These are phyloP conservation scores for Rattus rattus DNA, from an alignment of 2,113 vertebrate genomes.

Conservation along the genomic window DNA sequence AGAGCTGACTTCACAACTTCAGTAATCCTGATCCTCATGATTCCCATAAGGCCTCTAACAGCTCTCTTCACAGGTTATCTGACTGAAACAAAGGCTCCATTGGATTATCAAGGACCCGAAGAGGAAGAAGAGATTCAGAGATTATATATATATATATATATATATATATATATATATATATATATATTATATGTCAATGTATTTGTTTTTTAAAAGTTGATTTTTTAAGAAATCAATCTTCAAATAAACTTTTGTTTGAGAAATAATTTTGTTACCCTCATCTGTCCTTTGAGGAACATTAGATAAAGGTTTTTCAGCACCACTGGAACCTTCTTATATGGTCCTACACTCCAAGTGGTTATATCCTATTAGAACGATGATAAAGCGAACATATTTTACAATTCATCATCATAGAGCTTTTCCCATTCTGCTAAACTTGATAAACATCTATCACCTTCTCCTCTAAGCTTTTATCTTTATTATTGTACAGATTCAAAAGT, in stretches of 20 bases:
- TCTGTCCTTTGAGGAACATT: conserved; percentile 48
- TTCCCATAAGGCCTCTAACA: background rate
- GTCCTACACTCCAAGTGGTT: conserved; percentile 67
- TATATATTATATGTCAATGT: background rate
- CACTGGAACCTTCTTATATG: conserved; percentile 69
- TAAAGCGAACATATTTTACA: conserved; percentile 40
- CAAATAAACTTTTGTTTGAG: conserved; percentile 34
- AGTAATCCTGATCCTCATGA: background rate
- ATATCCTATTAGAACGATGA: conserved; percentile 79
- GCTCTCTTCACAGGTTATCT: background rate
- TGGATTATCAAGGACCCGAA: background rate
- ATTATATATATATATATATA: background rate
- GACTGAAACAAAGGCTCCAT: conserved; percentile 27
- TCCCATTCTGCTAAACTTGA: conserved; percentile 83
- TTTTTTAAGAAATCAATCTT: conserved; percentile 48
- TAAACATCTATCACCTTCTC: conserved; percentile 78
- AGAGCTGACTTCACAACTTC: background rate
- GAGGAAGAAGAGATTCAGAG: background rate
- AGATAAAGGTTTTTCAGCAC: conserved; percentile 61
- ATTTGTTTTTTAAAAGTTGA: background rate
- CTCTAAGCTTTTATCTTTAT: conserved; percentile 78
- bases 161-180: background rate
- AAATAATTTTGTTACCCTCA: conserved; percentile 13
- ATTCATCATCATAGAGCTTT: conserved; percentile 65
- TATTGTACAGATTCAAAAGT: conserved; percentile 82